Percentiles rank a stretch among this genome's conserved stretches.
phyloP scores from a whole-genome alignment of 2,888 invertebrate genomes.

The Cyclophora punctaria region DNA sequence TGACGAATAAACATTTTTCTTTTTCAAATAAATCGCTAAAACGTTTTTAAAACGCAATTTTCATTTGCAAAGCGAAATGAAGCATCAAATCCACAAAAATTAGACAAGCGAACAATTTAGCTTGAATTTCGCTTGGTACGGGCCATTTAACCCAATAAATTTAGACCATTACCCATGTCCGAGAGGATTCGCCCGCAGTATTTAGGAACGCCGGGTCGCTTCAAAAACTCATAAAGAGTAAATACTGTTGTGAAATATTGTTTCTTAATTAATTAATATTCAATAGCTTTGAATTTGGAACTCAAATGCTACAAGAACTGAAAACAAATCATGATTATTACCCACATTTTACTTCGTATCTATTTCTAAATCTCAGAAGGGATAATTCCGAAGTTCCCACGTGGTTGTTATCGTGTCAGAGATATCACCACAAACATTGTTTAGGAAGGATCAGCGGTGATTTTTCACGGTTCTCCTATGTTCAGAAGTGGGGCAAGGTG shows the following conservation, averaged over 20 bases:
- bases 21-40: slow-evolving; percentile 21
- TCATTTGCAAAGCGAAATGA: slow-evolving; percentile 46
- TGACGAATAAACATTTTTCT: not conserved
- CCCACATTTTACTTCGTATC: no score
- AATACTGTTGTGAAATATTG: slow-evolving; percentile 53
- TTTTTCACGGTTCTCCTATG: not conserved
- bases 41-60: slow-evolving; percentile 26
- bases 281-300: slow-evolving; percentile 28
- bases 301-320: slow-evolving; percentile 5
- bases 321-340: no score
- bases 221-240: slow-evolving; percentile 53
- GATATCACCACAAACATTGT: no score
- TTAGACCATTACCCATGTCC: slow-evolving; percentile 68
- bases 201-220: slow-evolving; percentile 52
- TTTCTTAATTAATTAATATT: slow-evolving; percentile 51
- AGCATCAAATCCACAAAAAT: slow-evolving; percentile 63
- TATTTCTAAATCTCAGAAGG: no score
- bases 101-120: slow-evolving; percentile 64
- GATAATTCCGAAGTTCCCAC: no score
- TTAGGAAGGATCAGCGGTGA: no score
- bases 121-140: slow-evolving; percentile 54
- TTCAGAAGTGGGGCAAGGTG: slow-evolving; percentile 6
- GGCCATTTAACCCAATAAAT: slow-evolving; percentile 70
- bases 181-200: slow-evolving; percentile 49
- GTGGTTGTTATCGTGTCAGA: no score